Percentiles rank a stretch among this genome's conserved stretches.
phyloP scores from a whole-genome alignment of 2,888 invertebrate species.

The Hymenopus coronatus region DNA sequence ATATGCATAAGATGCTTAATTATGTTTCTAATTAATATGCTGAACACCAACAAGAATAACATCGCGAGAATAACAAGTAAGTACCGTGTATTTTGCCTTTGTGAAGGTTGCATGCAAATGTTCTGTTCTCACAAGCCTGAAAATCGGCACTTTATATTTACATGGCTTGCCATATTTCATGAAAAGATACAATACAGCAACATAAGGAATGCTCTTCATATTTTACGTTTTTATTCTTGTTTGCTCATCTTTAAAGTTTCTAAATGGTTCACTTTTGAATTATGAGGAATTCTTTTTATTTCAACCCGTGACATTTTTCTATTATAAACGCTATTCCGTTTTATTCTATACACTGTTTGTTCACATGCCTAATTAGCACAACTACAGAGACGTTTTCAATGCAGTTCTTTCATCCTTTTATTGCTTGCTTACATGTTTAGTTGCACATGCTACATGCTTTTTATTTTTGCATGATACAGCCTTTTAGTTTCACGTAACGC shows the following conservation, averaged over 20 bases:
- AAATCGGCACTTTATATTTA: background rate
- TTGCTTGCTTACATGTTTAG: background rate
- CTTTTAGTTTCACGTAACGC: background rate
- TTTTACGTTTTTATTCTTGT: background rate
- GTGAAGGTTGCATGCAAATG: background rate
- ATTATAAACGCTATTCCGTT: no score
- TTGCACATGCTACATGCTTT: background rate
- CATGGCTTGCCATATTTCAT: background rate
- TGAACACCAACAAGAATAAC: background rate
- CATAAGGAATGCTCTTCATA: background rate
- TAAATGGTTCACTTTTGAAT: background rate
- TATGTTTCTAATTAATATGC: background rate
- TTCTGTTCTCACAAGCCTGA: background rate
- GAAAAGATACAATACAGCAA: no score
- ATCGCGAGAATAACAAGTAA: conserved; percentile 10
- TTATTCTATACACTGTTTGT: no score
- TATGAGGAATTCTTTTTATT: background rate
- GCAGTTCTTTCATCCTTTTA: background rate
- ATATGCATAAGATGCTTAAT: no score
- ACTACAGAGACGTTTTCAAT: background rate
- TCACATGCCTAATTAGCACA: background rate
- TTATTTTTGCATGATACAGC: background rate
- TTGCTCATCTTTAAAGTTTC: background rate
- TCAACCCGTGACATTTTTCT: background rate
- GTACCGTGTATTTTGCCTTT: conserved; percentile 27